Conservation (phyloP, 2,888 invertebrate genomes). For the Caenorhabditis uteleia region DNA sequence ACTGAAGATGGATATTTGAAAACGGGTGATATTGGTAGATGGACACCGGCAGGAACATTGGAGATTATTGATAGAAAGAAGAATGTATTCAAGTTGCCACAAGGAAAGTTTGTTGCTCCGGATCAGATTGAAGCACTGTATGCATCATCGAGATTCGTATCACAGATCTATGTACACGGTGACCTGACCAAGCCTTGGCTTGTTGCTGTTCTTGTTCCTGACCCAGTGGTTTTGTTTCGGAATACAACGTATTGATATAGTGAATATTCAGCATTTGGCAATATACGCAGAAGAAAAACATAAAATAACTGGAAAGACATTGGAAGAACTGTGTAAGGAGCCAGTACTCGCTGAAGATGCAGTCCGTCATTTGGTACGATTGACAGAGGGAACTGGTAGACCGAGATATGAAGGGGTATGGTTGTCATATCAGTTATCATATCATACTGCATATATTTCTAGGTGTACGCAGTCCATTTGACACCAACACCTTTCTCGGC, state of each 20-base stretch:
- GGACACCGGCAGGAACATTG: conserved; percentile 54
- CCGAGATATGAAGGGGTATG: conserved; percentile 3
- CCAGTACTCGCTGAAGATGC: background rate
- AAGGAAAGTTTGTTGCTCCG: conserved; percentile 43
- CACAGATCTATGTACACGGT: conserved; percentile 35
- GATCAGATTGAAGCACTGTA: conserved; percentile 31
- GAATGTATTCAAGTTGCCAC: conserved; percentile 62
- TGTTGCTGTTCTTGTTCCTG: conserved; percentile 29
- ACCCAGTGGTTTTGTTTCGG: too few relatives aligned
- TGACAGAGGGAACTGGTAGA: background rate
- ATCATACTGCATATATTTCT: too few relatives aligned
- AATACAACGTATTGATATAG: too few relatives aligned
- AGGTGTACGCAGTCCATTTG: conserved; percentile 4
- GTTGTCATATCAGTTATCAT: too few relatives aligned
- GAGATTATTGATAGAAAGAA: conserved; percentile 55
- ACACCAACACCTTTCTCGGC: conserved; percentile 1
- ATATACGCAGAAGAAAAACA: conserved; percentile 15
- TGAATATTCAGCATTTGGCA: conserved; percentile 15
- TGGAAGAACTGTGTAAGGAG: background rate
- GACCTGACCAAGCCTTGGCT: conserved; percentile 31
- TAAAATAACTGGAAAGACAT: background rate
- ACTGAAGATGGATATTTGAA: conserved; percentile 52
- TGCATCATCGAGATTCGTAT: conserved; percentile 28
- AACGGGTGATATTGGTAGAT: conserved; percentile 62
- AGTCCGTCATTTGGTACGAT: background rate